Base-by-base conservation (phyloP, 37 sponge, comb jelly and placozoan genomes). In the Mnemiopsis leidyi region DNA sequence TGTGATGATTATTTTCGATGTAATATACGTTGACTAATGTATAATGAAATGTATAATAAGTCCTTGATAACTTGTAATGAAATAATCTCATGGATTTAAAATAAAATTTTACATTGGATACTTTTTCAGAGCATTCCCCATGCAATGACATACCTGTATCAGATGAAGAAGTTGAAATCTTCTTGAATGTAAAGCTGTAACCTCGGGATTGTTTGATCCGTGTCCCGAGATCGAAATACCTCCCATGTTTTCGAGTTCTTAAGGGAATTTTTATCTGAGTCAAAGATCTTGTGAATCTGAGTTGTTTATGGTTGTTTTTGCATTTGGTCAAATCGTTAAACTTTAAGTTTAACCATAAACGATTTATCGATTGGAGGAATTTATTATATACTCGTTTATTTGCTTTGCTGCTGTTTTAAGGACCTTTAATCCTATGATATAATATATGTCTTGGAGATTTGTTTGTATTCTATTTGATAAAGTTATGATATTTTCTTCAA, bases 151-250 rank as follows among this genome's bases (percentile, higher is more conserved):
- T 35, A 35, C 9, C 24, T 85, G 25, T 85, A 85, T 37, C 90
- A 85, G 29, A n/a, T 37, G 29, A 85, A 85, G 90, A 85, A 85
- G 48, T 29, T 85, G 90, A 85, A 39, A 85, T 85, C 90, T 2
- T 85, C 90, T 3, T 85, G 90, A 85, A 48, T n/a, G n/a, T n/a
- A n/a, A n/a, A n/a, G n/a, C n/a, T n/a, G n/a, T n/a, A n/a, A n/a
- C n/a, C n/a, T n/a, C n/a, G n/a, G n/a, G n/a, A n/a, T n/a, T n/a
- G n/a, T n/a, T n/a, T n/a, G n/a, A n/a, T n/a, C n/a, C n/a, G n/a
- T n/a, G n/a, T n/a, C n/a, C n/a, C n/a, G n/a, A n/a, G n/a, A n/a
- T n/a, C n/a, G n/a, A n/a, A n/a, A n/a, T n/a, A n/a, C n/a, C n/a
- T n/a, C n/a, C n/a, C n/a, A n/a, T n/a, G n/a, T n/a, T n/a, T n/a